These are phyloP conservation scores for Diorhabda sublineata DNA, from an alignment of 1,140 invertebrate genomes.

Conservation along the genomic window DNA sequence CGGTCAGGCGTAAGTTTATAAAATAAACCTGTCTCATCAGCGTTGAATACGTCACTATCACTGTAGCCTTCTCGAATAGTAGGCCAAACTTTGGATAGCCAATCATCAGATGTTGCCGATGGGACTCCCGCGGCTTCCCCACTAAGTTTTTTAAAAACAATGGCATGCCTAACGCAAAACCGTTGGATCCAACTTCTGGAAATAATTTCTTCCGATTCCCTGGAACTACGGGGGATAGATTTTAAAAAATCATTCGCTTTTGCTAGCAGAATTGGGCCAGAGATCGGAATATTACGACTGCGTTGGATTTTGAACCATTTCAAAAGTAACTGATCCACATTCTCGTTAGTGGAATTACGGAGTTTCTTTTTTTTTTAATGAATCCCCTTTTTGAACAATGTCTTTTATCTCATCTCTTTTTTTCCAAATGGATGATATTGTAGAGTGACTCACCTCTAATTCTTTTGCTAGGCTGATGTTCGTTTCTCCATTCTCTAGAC, in stretches of 20 bases:
- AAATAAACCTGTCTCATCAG: slow-evolving; percentile 48
- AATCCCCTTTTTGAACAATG: too few species aligned
- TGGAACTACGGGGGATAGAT: too few species aligned
- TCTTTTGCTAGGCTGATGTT: too few species aligned
- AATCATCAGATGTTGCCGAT: too few species aligned
- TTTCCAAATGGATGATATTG: too few species aligned
- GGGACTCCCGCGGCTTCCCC: too few species aligned
- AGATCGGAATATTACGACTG: slow-evolving; percentile 18
- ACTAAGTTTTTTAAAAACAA: slow-evolving; percentile 23
- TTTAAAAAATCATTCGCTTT: too few species aligned
- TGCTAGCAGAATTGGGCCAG: slow-evolving; percentile 1
- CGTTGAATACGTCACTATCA: slow-evolving; percentile 41
- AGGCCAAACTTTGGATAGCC: slow-evolving; percentile 17
- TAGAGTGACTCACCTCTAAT: too few species aligned
- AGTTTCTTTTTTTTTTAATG: slow-evolving; percentile 24
- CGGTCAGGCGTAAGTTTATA: slow-evolving; percentile 42
- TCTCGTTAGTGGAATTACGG: slow-evolving; percentile 36
- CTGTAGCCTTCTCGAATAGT: slow-evolving; percentile 1
- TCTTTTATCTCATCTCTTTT: too few species aligned
- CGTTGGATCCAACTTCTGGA: slow-evolving; percentile 25
- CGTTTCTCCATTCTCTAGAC: too few species aligned
- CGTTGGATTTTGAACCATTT: slow-evolving; percentile 29
- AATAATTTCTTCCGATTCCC: slow-evolving; percentile 4
- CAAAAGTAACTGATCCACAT: slow-evolving; percentile 38
- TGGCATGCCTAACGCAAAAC: slow-evolving; percentile 29